A percentile compares a stretch with the other conserved stretches of the same genome.
These are phyloP conservation scores for Erebia ligea DNA, from an alignment of 2,888 invertebrate species.

Conservation along the genomic window DNA sequence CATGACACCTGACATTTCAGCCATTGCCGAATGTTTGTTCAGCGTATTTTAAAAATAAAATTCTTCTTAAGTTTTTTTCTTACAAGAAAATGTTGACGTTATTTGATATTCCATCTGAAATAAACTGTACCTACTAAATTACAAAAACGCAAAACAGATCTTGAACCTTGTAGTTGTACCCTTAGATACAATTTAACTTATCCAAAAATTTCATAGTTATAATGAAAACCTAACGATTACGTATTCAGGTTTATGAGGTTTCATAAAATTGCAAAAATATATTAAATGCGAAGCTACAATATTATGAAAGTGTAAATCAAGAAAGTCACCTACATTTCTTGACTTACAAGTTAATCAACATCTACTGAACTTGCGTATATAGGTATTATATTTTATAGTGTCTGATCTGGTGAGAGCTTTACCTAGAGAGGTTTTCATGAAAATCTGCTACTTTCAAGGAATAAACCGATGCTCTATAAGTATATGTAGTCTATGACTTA, in stretches of 20 bases:
- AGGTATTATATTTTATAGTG: no score
- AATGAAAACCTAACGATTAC: background rate
- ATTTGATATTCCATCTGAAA: background rate
- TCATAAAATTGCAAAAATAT: background rate
- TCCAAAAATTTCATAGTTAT: background rate
- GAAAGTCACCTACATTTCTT: background rate
- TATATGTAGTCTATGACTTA: slow-evolving; percentile 5
- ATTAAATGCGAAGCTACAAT: background rate
- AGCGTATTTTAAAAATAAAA: slow-evolving; percentile 14
- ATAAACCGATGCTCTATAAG: background rate
- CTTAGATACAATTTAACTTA: background rate
- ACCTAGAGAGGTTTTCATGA: no score
- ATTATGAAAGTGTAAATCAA: background rate
- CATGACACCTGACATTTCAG: slow-evolving; percentile 35
- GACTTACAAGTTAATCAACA: no score
- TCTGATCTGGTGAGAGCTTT: no score
- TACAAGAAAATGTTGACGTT: background rate
- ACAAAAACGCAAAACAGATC: background rate
- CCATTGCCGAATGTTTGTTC: slow-evolving; percentile 23
- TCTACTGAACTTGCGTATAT: no score
- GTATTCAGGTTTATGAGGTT: background rate
- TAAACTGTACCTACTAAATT: background rate
- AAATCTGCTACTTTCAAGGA: no score
- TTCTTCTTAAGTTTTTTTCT: background rate
- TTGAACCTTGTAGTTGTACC: background rate